Base-by-base conservation (phyloP, 2,113 vertebrate genomes). In the Poeciliopsis occidentalis region DNA sequence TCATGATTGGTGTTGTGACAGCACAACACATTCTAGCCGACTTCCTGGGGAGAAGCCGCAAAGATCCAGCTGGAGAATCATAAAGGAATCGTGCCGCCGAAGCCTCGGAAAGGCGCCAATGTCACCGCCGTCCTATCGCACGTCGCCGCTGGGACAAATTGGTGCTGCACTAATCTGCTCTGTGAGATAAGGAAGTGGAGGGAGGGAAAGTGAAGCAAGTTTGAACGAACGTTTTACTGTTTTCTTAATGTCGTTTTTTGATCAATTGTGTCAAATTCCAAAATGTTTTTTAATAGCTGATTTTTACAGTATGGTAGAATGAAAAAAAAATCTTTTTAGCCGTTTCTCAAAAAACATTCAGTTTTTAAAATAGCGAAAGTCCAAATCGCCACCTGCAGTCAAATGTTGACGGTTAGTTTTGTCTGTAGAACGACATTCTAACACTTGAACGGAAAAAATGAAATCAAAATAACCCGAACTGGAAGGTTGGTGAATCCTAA, bases 141-240 rank as follows among this genome's bases (percentile, higher is more conserved):
- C 51, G 44, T 75, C 73, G 69, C 76, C 1, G 4, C 5, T 0
- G 80, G 68, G 54, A 64, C 68, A 64, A 83, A 87, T 69, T 44
- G 37, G 69, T 12, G 41, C 65, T 12, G 34, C 74, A 24, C 60
- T 76, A 17, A 5, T 76, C 76, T 87, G 86, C 41, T 82, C 41
- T 5, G 63, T 0, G 26, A 86, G 81, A 86, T 84, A 82, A 87
- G 76, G 78, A 76, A 70, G 47, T 10, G 13, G 31, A 66, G 62
- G 34, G 37, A 8, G 39, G 51, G 34, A 24, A 64, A 7, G 22
- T 64, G 62, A 69, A n/a, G n/a, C 51, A n/a, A 57, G 5, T 57
- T n/a, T n/a, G 10, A n/a, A n/a, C 51, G 0, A 3, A 57, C 3
- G 51, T 24, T 57, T 54, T 54, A 24, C 4, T 24, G 7, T 24